Base-by-base conservation (phyloP, 2,888 invertebrate species). In the Anthophora plumipes region DNA sequence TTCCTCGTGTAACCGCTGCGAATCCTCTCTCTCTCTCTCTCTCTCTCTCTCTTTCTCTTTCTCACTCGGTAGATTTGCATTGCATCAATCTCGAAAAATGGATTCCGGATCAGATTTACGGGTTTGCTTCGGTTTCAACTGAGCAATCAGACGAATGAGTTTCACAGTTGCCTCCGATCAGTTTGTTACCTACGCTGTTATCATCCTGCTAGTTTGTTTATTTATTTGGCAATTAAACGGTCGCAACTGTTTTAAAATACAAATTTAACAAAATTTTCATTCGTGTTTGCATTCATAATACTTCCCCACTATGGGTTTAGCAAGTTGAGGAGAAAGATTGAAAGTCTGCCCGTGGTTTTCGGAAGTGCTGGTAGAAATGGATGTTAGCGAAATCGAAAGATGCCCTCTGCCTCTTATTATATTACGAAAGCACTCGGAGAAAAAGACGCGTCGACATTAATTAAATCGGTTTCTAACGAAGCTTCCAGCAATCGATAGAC, bases 11-110 rank as follows among this genome's bases (percentile, higher is more conserved):
- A 55, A 61, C 60, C 46, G 22, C 50, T 9, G 70, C 22, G 63
- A 50, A 55, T 55, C 41, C 25, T 25, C 55, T 52, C 14, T n/a
- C n/a, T n/a, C n/a, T n/a, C n/a, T n/a, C n/a, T n/a, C n/a, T n/a
- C n/a, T n/a, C n/a, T n/a, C n/a, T n/a, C n/a, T n/a, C n/a, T n/a
- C n/a, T n/a, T n/a, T n/a, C n/a, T n/a, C n/a, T n/a, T n/a, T n/a
- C 20, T 37, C n/a, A 14, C 64, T 50, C 61, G 4, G 7, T 43
- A 37, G 68, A 78, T 69, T 68, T 59, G 74, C 63, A 50, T 78
- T 48, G 75, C 57, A 37, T 69, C 75, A 75, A 72, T 74, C 66
- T 55, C 55, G 75, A 75, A 75, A 78, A 78, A 78, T 78, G 75
- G 50, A 67, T 74, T 67, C 61, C 14, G 12, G 17, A 52, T 50